Conservation (phyloP, 2,888 invertebrate species). For the Mellilla xanthometata region DNA sequence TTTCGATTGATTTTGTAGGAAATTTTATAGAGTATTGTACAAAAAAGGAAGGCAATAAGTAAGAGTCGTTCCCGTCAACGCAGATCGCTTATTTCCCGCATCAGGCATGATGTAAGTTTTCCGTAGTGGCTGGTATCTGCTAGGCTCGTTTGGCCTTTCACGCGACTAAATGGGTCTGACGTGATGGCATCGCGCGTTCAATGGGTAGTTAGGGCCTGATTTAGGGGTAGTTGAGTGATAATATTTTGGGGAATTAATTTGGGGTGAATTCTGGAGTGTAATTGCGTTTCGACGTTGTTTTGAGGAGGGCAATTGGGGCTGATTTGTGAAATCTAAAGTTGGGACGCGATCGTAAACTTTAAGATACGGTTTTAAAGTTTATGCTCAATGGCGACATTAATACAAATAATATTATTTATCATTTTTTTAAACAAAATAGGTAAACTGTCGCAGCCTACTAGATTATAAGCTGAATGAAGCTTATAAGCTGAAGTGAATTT, state of each 20-base stretch:
- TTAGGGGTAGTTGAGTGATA: conserved; percentile 29
- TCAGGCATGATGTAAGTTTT: conserved; percentile 74
- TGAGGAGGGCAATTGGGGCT: conserved; percentile 1
- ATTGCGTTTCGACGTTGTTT: conserved; percentile 10
- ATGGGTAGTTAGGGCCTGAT: conserved; percentile 30
- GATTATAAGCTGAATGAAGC: neutral
- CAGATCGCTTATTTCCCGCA: conserved; percentile 74
- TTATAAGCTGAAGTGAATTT: no score
- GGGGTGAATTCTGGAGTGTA: conserved; percentile 21
- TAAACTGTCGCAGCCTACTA: no score
- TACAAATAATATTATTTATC: no score
- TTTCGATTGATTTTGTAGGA: neutral
- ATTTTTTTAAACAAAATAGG: no score
- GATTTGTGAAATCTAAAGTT: conserved; percentile 10
- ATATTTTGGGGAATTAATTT: conserved; percentile 26
- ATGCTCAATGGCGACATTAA: no score
- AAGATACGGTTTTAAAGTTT: no score
- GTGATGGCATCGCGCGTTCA: conserved; percentile 33
- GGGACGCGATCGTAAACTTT: neutral
- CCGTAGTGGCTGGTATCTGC: conserved; percentile 69
- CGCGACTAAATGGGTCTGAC: conserved; percentile 35
- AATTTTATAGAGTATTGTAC: conserved; percentile 26
- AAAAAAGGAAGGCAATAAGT: conserved; percentile 52
- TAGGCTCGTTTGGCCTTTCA: conserved; percentile 55
- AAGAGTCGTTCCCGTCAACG: conserved; percentile 60